Base-by-base conservation (phyloP, 2,113 vertebrate genomes). In the Cyanistes caeruleus region DNA sequence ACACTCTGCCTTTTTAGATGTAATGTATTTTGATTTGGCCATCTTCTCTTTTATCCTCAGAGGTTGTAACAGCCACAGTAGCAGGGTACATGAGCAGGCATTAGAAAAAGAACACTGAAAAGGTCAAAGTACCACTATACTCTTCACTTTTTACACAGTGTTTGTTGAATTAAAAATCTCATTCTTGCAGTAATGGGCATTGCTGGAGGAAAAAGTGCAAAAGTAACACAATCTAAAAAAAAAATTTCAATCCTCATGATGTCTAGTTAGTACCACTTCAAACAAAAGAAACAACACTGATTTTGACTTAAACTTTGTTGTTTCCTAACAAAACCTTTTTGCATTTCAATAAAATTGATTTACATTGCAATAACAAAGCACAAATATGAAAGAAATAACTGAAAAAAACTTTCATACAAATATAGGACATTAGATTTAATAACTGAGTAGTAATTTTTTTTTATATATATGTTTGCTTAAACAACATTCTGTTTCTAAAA, bases 151-250 rank as follows among this genome's bases (percentile, higher is more conserved):
- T 83, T 84, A 82, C 30, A 78, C 46, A 60, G 37, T 95, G 30
- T 86, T 77, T 91, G 53, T 68, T 85, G 93, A 89, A 94, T 89
- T 95, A 93, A 93, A 93, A 96, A 78, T 64, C 48, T 87, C n/a
- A 49, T 84, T 88, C 69, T 63, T 87, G 18, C 21, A 88, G 69
- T 74, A 92, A 92, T 87, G 37, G 83, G 30, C 51, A 64, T 87
- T 86, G 72, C 92, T 87, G 35, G 52, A 84, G 25, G 82, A 95
- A 96, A 75, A 96, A 91, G 48, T 84, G 49, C 6, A 49, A 21
- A 46, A 87, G 73, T 84, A 81, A 92, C 19, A 35, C 22, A 68
- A 59, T 68, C 30, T 75, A 67, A 87, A 91, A 83, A 77, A 70
- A 49, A 70, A 49, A 39, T 39, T 73, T 7, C 11, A 76, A 0